Evolutionary conservation across 2,888 invertebrate genomes (phyloP), one percentile per base, ranked within the genome.

Genomic region (Subacronicta megacephala): DNA sequence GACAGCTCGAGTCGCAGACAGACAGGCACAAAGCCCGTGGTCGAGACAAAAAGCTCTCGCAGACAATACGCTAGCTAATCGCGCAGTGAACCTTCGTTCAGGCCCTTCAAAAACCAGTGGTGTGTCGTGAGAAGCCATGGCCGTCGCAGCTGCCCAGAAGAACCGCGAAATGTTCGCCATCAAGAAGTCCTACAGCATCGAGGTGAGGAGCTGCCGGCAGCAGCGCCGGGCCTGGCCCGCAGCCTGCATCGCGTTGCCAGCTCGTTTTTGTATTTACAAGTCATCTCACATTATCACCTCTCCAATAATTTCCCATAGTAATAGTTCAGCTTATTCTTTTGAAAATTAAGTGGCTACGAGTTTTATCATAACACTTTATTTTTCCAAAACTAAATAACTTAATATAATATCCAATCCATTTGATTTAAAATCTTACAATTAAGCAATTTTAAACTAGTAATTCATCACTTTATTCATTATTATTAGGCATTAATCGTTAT

Each of bases 151-250:
- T 90, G 98, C 98, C 74, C 98, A 98, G 95, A 98, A 98, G 95
- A 98, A 98, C 95, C 97, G 98, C 91, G 98, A 98, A 94, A 97
- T 98, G 97, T 98, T 98, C 96, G 98, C 98, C 91, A 98, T 98
- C 95, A 98, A 98, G 95, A 98, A 98, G 92, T 98, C 98, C 75
- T 98, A 98, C 96, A 98, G 98, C 95, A 98, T 98, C 92, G 98
- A 98, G 97, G 98, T 98, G 95, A 96, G 97, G 94, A 85, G 72
- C 74, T 75, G 75, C 70, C 74, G 61, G 71, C 72, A 46, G 68
- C 75, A 70, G 71, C 58, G 54, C 57, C 20, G 69, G 35, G 54
- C 59, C 57, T 44, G 44, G 56, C 59, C 57, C 56, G 54, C 59
- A 45, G 60, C 59, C 72, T 51, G 71, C 54, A 65, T 66, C 61